These are phyloP conservation scores for Bovichtus diacanthus DNA, from an alignment of 2,797 vertebrate genomes.

Conservation along the genomic window DNA sequence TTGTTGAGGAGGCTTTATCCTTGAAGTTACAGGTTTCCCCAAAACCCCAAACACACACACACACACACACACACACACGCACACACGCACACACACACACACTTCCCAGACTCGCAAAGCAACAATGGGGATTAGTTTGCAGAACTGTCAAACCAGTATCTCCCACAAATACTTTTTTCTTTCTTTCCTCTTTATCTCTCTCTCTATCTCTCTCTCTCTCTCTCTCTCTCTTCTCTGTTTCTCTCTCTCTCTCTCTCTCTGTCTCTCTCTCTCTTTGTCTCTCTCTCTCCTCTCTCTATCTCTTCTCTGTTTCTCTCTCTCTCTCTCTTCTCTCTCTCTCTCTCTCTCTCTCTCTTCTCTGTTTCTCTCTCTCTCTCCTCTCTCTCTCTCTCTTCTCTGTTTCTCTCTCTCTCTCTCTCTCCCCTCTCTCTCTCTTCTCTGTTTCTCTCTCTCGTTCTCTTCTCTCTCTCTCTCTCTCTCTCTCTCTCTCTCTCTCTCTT, in stretches of 20 bases:
- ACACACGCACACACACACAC: conserved; percentile 22
- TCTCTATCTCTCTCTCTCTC: background rate
- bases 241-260: background rate
- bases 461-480: too few relatives aligned
- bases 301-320: too few relatives aligned
- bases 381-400: background rate
- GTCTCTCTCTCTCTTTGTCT: background rate
- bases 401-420: background rate
- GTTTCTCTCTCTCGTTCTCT: too few relatives aligned
- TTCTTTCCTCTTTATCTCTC: background rate
- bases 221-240: background rate
- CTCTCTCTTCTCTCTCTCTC: too few relatives aligned
- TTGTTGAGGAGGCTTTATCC: conserved; percentile 16
- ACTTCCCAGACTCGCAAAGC: conserved; percentile 25
- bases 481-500: conserved; percentile 6
- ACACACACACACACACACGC: conserved; percentile 8
- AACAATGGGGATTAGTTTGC: conserved; percentile 65
- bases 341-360: conserved; percentile 8
- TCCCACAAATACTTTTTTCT: conserved; percentile 41
- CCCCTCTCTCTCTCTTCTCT: too few relatives aligned
- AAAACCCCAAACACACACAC: conserved; percentile 36
- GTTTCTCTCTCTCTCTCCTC: too few relatives aligned
- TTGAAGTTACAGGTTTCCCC: conserved; percentile 36
- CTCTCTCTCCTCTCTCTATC: too few relatives aligned
- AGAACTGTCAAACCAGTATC: conserved; percentile 61